Conservation (phyloP, 2,888 invertebrate genomes). For the Asteroscopus sphinx region DNA sequence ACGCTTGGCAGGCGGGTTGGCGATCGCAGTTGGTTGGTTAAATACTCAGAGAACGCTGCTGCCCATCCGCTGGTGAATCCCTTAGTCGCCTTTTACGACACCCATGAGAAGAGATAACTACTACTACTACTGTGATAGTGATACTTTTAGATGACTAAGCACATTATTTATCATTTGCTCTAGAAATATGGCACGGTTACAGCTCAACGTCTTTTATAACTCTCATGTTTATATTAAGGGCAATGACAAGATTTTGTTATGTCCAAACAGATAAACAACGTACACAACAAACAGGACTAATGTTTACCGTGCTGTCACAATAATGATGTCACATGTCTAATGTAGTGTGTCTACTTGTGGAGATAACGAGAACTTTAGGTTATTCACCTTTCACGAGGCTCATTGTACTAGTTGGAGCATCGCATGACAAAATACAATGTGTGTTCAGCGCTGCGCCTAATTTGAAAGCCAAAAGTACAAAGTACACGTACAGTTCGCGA, state of each 20-base stretch:
- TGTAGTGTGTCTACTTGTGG: constrained; percentile 78
- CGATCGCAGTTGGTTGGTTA: too few relatives aligned
- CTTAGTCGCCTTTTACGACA: too few relatives aligned
- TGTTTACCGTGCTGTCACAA: constrained; percentile 73
- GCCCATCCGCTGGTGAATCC: too few relatives aligned
- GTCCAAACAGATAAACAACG: constrained; percentile 65
- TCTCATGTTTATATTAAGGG: constrained; percentile 36
- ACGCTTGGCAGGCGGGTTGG: too few relatives aligned
- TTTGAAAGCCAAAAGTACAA: constrained; percentile 77
- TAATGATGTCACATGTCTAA: constrained; percentile 85
- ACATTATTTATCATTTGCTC: too few relatives aligned
- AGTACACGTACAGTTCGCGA: constrained; percentile 64
- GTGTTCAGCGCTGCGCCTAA: constrained; percentile 71
- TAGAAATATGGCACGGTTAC: too few relatives aligned
- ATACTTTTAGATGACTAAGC: too few relatives aligned
- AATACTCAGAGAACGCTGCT: too few relatives aligned
- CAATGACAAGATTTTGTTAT: constrained; percentile 53
- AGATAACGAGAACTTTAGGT: constrained; percentile 80
- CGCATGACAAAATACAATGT: constrained; percentile 79
- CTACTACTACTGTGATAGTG: too few relatives aligned
- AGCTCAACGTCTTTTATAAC: too few relatives aligned
- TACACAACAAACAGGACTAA: constrained; percentile 62
- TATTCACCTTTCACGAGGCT: constrained; percentile 76
- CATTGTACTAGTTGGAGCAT: constrained; percentile 72
- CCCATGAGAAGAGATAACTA: too few relatives aligned